A percentile compares a stretch with the other conserved stretches of the same genome.
These are phyloP conservation scores for Periophthalmus magnuspinnatus DNA, from an alignment of 2,797 vertebrate species.

Conservation along the genomic window DNA sequence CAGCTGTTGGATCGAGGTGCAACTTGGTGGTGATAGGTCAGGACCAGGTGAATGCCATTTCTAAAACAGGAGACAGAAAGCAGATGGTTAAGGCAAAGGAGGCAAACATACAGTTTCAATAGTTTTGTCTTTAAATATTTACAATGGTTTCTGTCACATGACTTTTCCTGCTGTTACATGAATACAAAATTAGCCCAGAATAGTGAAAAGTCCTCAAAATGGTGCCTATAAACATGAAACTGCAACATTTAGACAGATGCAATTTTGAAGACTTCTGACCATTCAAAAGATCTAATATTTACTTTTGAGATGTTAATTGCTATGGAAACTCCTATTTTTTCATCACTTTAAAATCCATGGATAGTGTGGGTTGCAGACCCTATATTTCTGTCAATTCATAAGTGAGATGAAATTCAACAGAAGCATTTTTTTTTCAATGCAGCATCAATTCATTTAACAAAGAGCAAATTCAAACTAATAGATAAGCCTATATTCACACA, in stretches of 20 bases:
- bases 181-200: no score
- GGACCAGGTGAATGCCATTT: background rate
- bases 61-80: conserved; percentile 30
- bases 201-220: no score
- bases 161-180: no score
- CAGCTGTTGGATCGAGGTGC: conserved; percentile 8
- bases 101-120: background rate
- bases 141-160: no score
- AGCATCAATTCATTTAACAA: no score
- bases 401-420: background rate
- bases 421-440: background rate
- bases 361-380: background rate
- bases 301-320: background rate
- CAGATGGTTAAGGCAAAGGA: background rate
- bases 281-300: background rate
- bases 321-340: background rate
- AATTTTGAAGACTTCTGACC: background rate
- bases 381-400: background rate
- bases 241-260: no score
- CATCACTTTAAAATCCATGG: background rate
- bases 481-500: background rate
- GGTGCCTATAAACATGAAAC: no score
- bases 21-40: conserved; percentile 1
- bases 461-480: background rate
- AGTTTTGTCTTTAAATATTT: background rate